Base-by-base conservation (phyloP, 2,888 invertebrate species). In the Sarcophaga caerulescens region DNA sequence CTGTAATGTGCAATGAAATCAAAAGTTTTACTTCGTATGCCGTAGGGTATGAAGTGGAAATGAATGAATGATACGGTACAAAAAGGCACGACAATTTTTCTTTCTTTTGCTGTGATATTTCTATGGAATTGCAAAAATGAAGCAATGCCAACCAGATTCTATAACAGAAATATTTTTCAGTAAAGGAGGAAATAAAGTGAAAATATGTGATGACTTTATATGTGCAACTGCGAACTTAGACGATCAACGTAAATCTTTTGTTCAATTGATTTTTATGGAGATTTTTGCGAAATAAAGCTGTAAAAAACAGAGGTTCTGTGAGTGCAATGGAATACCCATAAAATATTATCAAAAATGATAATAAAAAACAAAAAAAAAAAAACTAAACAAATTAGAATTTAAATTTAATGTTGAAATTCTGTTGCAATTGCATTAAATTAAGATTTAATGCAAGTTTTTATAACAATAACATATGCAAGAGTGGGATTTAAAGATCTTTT, bases 201-300 rank as follows among this genome's bases (percentile, higher is more conserved):
- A 82, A 82, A 76, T 65, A 71, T 82, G 70, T 71, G 70, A 66
- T 76, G 71, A 60, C 71, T 82, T 71, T 76, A 76, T 47, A 47
- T 47, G 47, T 47, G 11, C 47, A 14, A 14, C 11, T 47, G 14
- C 8, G 47, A 14, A 47, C 47, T 14, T 70, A 60, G 66, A 76
- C 76, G 71, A 82, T 71, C 19, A 76, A 66, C 57, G 71, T 76
- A 82, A 82, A 71, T 82, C 81, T 76, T 59, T 65, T 75, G 21
- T 75, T 76, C 45, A 76, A 82, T 82, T 76, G 76, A 76, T 65
- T 82, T 76, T 82, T 44, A 82, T 76, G 70, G 57, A 59, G 70
- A 63, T 65, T 65, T 65, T 25, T 25, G 0, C 25, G 45, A 1
- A 66, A 35, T 59, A 62, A 47, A 17, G 14, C 3, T 47, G 0